Conservation (phyloP, 2,113 vertebrate genomes). For the Pterocles burchelli region DNA sequence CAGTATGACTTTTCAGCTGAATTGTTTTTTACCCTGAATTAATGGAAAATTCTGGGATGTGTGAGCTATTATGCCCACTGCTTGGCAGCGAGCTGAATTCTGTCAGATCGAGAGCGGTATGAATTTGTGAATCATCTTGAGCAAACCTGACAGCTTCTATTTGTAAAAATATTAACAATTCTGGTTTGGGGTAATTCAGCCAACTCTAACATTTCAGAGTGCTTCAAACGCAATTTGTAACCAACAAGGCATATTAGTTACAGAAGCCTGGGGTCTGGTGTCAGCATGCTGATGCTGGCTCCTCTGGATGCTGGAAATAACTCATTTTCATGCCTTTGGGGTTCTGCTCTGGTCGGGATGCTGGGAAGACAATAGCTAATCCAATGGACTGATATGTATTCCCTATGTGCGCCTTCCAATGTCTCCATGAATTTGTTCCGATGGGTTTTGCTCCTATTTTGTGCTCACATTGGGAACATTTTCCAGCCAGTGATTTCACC, state of each 20-base stretch:
- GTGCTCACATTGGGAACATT: neutral
- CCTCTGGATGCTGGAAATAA: neutral
- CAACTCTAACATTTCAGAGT: neutral
- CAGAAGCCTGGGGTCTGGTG: neutral
- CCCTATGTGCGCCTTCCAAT: neutral
- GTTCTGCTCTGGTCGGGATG: rapidly evolving
- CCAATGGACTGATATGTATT: rapidly evolving
- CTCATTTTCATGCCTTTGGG: neutral
- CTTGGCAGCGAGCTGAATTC: neutral
- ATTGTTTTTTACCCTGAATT: constrained; percentile 22
- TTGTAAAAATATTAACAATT: constrained; percentile 19
- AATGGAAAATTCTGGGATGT: neutral
- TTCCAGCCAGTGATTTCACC: neutral
- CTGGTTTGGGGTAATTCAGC: neutral
- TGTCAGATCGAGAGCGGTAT: neutral
- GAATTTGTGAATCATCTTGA: neutral
- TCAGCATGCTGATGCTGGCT: neutral
- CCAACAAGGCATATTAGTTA: neutral
- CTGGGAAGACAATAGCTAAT: neutral
- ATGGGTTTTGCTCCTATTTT: neutral
- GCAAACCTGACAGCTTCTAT: constrained; percentile 22
- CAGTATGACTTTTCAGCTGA: constrained; percentile 43
- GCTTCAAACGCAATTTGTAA: neutral
- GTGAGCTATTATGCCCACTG: neutral
- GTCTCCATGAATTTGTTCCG: neutral